Base-by-base conservation (phyloP, 2,888 invertebrate species). In the Lottia gigantea region DNA sequence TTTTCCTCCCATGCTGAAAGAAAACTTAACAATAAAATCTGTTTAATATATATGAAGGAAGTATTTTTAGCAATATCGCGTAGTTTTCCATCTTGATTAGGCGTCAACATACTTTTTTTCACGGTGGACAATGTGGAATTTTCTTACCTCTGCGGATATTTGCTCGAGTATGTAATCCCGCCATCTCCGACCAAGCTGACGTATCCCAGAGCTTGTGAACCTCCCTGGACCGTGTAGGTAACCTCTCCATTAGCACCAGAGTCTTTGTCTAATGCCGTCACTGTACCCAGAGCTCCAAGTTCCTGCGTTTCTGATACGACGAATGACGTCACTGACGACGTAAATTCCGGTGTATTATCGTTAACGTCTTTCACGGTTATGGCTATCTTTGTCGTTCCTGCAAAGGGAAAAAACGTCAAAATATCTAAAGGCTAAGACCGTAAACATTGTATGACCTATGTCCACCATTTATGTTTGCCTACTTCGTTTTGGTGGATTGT, bases 301-400 rank as follows among this genome's bases (percentile, higher is more conserved):
- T 19, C 55, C 23, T 55, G 55, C 2, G 19, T 55, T 55, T 55
- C 55, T 55, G 55, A 12, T 11, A 55, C 15, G 19, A 55, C 55
- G 23, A 23, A 55, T 55, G 55, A 55, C 55, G 19, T 19, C 19
- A 55, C 23, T 23, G 55, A 55, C 2, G 55, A 55, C 14, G 19
- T 19, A 23, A 55, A 55, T 55, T 55, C 55, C 19, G 55, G 55
- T 23, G 55, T 55, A 55, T 55, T 55, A 14, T 55, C 55, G 14
- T 55, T 55, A 12, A 12, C 19, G 23, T 55, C 55, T 12, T 23
- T 19, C 11, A 55, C 14, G 19, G 55, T 55, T n/a, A 55, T 14
- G 19, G 2, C 23, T 55, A 55, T 55, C 14, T 55, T 55, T 11
- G 55, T 23, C 15, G 55, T 55, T 23, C 55, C 55, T 55, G 8